phyloP scores from a whole-genome alignment of 1,140 invertebrate species.

The Homalodisca vitripennis region DNA sequence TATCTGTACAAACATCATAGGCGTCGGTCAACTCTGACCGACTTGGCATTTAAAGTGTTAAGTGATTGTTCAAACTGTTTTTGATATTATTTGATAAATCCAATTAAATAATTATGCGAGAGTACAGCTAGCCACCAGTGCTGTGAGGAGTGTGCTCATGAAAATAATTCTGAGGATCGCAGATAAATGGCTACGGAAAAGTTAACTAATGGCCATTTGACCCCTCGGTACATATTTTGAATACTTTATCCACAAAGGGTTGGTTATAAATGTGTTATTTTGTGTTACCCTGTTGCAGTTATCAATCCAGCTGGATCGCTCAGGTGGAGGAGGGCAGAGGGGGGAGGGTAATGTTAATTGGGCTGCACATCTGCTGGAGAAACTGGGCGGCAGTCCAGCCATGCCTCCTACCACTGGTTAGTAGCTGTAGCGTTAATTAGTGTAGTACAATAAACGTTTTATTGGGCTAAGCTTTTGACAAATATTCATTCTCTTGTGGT shows the following conservation, averaged over 20 bases:
- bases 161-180: neutral
- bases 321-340: neutral
- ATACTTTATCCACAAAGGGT: neutral
- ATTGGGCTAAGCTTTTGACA: too few species aligned
- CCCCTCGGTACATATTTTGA: neutral
- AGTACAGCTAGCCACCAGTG: neutral
- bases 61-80: too few species aligned
- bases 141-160: neutral
- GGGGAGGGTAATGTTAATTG: constrained; percentile 35
- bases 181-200: too few species aligned
- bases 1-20: too few species aligned
- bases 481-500: too few species aligned
- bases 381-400: constrained; percentile 34
- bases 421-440: too few species aligned
- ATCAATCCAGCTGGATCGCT: constrained; percentile 26
- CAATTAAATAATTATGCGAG: too few species aligned
- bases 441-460: too few species aligned
- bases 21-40: too few species aligned
- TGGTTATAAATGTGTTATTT: neutral
- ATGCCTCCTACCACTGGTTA: constrained; percentile 40
- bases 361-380: constrained; percentile 36
- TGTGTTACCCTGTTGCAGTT: constrained; percentile 14
- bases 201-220: neutral
- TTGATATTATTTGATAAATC: too few species aligned
- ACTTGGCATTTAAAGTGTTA: too few species aligned